Evolutionary conservation across 2,113 vertebrate genomes (phyloP).

Genomic region (Otolemur garnettii): DNA sequence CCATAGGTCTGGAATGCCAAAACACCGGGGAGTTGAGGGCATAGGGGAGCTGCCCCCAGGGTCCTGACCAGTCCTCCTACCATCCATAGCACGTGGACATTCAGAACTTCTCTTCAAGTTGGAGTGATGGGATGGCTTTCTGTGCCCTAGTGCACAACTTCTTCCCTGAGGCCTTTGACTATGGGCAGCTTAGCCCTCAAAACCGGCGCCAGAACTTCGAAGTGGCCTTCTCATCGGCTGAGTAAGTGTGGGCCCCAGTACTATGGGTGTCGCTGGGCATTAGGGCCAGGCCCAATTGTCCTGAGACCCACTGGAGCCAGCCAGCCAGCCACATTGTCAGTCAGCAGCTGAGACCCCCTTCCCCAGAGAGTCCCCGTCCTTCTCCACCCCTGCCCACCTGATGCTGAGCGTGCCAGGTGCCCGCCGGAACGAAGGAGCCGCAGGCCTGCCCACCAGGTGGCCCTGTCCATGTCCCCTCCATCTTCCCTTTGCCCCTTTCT

Average conservation of each 20-base stretch:
- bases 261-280: neutral
- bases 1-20: neutral
- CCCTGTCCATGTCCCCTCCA: slow-evolving; percentile 83
- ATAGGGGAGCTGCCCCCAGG: neutral
- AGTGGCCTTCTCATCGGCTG: slow-evolving; percentile 96
- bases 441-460: slow-evolving; percentile 85
- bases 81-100: slow-evolving; percentile 94
- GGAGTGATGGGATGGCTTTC: slow-evolving; percentile 99
- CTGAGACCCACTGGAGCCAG: neutral
- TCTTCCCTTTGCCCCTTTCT: slow-evolving; percentile 71
- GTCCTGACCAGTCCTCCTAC: slow-evolving; percentile 18
- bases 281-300: neutral
- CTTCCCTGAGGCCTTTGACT: slow-evolving; percentile 98
- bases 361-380: slow-evolving; percentile 61
- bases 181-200: slow-evolving; percentile 93
- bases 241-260: slow-evolving; percentile 91
- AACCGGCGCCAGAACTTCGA: slow-evolving; percentile 98
- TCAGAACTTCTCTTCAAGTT: slow-evolving; percentile 99
- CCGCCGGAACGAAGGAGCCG: slow-evolving; percentile 76
- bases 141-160: slow-evolving; percentile 98
- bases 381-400: slow-evolving; percentile 35
- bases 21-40: neutral
- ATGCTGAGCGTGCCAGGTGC: slow-evolving; percentile 75
- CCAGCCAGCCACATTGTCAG: slow-evolving; percentile 49
- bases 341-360: slow-evolving; percentile 56